Evolutionary conservation across 2,888 invertebrate genomes (phyloP).

Genomic region (Branchellion lobata): DNA sequence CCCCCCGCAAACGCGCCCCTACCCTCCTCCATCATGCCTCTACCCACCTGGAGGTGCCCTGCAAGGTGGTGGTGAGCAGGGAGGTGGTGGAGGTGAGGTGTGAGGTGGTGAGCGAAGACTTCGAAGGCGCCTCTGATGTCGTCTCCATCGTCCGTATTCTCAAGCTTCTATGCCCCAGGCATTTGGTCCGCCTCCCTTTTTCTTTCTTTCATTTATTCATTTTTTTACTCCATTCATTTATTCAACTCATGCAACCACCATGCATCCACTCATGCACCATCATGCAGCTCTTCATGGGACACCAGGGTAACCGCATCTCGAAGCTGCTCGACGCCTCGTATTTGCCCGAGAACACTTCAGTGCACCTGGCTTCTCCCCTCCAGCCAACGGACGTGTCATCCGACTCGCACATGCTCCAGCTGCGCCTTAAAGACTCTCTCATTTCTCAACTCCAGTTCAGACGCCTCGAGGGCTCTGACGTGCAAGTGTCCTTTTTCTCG

Average conservation of each 20-base stretch:
- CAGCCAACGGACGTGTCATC: not conserved
- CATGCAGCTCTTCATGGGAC: slow-evolving; percentile 6
- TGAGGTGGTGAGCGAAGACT: slow-evolving; percentile 88
- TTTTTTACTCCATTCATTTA: not conserved
- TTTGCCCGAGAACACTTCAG: not conserved
- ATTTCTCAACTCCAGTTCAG: slow-evolving; percentile 65
- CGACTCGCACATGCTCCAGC: not conserved
- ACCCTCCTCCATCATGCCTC: not conserved
- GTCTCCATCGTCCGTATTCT: slow-evolving; percentile 74
- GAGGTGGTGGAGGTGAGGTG: slow-evolving; percentile 79
- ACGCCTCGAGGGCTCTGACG: slow-evolving; percentile 80
- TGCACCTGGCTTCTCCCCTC: not conserved
- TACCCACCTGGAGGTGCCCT: slow-evolving; percentile 73
- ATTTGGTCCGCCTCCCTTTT: slow-evolving; percentile 66
- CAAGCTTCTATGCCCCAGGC: slow-evolving; percentile 72
- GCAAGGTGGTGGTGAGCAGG: slow-evolving; percentile 78
- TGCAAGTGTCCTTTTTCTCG: slow-evolving; percentile 94
- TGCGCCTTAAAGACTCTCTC: not conserved
- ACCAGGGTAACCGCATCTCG: slow-evolving; percentile 4
- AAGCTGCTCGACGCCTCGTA: not conserved
- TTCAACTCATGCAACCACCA: too few species aligned
- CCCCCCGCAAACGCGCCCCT: not conserved
- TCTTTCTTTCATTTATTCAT: not conserved
- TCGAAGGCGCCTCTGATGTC: slow-evolving; percentile 79
- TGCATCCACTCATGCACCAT: slow-evolving; percentile 21